Percentiles rank a stretch among this genome's conserved stretches.
Conservation (phyloP, 2,797 vertebrate species). For the Intellagama lesueurii region DNA sequence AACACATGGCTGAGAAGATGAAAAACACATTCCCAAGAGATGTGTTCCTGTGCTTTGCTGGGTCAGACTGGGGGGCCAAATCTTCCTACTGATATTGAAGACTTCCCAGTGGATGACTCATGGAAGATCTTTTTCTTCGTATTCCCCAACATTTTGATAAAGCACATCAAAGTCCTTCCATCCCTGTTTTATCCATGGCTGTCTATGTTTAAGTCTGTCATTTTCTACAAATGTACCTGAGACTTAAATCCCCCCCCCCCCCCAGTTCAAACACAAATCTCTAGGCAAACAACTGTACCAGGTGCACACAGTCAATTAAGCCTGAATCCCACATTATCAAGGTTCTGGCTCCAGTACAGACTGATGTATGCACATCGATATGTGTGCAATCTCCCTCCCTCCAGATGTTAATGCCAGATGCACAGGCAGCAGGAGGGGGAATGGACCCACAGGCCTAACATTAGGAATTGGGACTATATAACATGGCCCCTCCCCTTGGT, state of each 20-base stretch:
- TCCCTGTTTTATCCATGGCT: background rate
- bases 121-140: slow-evolving; percentile 59
- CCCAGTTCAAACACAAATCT: background rate
- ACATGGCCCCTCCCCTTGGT: background rate
- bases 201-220: background rate
- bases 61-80: slow-evolving; percentile 64
- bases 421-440: background rate
- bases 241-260: background rate
- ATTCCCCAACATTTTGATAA: slow-evolving; percentile 64
- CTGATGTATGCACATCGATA: background rate
- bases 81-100: slow-evolving; percentile 47
- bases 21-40: slow-evolving; percentile 73
- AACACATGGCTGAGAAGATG: slow-evolving; percentile 72
- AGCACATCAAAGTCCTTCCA: slow-evolving; percentile 56
- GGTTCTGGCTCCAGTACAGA: background rate
- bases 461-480: background rate
- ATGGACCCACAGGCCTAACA: background rate
- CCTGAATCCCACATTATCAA: background rate
- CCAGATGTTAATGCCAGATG: background rate
- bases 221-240: no score
- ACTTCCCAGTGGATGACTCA: slow-evolving; percentile 60
- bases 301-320: background rate
- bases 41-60: slow-evolving; percentile 67
- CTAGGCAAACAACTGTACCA: background rate
- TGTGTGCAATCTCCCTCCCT: background rate